Evolutionary conservation across 2,113 vertebrate genomes (phyloP), one percentile per base, ranked within the genome.

Genomic region (Dromiciops gliroides): DNA sequence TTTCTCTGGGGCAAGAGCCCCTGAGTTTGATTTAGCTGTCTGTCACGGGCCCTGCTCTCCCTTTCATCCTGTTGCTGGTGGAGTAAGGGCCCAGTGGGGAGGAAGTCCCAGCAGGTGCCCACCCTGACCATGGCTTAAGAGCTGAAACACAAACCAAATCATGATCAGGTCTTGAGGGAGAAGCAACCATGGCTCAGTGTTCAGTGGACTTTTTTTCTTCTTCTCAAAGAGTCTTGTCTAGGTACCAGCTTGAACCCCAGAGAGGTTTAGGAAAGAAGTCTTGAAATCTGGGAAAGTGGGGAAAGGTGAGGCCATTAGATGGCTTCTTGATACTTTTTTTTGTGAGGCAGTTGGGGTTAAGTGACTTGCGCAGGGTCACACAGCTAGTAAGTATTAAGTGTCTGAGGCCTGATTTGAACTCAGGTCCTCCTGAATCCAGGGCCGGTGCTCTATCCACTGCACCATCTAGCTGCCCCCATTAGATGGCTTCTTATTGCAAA

Each of bases 1-100:
- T 97, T 97, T 98, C 97, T 94, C 51, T 95, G 95, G 97, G 97
- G 96, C 75, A 31, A 2, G 90, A 92, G 93, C 96, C 96, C 95
- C 98, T 49, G 24, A 97, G 96, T 94, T 97, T 94, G 97, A 89
- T 95, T 97, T 95, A 48, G 94, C 97, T 96, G 93, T 95, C 95
- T 97, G 96, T 96, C 90, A 0, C 5, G 93, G 92, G 94, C 94
- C 96, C 31, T 49, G 0, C 11, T 56, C 96, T 97, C 92, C 2
- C 0, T 96, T 97, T 98, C 93, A 49, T 97, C 96, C 75, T 53
- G 89, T 92, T 91, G 50, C 50, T 93, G 5, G 1, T 47, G 47
- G 56, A 96, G 51, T 92, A 51, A 47, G 88, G 89, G 92, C 56
- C 51, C 48, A 23, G 48, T 31, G 22, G 8, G 8, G 51, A 51